A percentile compares a stretch with the other conserved stretches of the same genome.
phyloP scores from a whole-genome alignment of 2,113 vertebrate genomes.

The Heliornis fulica region DNA sequence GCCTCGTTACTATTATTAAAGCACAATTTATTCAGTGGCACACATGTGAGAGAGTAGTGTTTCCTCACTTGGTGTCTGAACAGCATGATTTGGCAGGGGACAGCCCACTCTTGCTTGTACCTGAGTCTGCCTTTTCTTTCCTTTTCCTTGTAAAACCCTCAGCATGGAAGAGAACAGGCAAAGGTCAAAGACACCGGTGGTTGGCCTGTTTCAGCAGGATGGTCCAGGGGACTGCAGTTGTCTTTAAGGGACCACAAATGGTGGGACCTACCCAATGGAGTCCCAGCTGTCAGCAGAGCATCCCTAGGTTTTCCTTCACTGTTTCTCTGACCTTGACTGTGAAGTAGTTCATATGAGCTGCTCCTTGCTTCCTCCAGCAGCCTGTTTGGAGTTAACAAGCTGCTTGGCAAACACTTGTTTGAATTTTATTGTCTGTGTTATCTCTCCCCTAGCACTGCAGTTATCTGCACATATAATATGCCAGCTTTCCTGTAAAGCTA shows the following conservation, averaged over 20 bases:
- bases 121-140: background rate
- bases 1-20: background rate
- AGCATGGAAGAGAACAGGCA: background rate
- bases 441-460: background rate
- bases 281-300: background rate
- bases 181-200: accelerated
- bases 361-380: background rate
- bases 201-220: background rate
- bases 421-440: background rate
- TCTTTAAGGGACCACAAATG: background rate
- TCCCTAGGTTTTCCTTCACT: background rate
- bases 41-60: background rate
- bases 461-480: background rate
- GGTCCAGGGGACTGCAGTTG: background rate
- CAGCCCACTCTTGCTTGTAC: background rate
- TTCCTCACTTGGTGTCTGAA: background rate
- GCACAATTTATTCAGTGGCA: background rate
- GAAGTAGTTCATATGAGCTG: background rate
- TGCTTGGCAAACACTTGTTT: background rate
- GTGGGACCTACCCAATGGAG: background rate
- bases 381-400: background rate
- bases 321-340: background rate
- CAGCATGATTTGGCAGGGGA: background rate
- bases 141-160: background rate
- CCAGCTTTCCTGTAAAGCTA: background rate